A percentile compares a stretch with the other conserved stretches of the same genome.
phyloP scores from a whole-genome alignment of 2,797 vertebrate genomes.

The Hydrophis major region DNA sequence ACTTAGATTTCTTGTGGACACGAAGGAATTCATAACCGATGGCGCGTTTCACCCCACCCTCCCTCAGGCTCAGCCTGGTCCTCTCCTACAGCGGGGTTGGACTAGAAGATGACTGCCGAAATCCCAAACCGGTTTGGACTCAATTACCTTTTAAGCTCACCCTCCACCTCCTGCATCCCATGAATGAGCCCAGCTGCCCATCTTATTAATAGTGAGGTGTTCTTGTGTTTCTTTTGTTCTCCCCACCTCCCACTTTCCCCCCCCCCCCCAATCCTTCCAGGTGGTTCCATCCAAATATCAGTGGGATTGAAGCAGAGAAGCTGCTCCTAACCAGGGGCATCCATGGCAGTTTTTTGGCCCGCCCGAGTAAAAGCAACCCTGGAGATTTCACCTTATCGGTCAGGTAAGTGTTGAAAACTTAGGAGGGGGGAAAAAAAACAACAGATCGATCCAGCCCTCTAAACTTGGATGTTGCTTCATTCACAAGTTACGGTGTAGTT shows the following conservation, averaged over 20 bases:
- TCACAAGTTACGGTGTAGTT: neutral
- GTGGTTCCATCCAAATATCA: slow-evolving; percentile 92
- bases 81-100: too few relatives aligned
- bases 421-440: neutral
- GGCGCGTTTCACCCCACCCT: neutral
- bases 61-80: neutral
- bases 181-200: neutral
- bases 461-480: neutral
- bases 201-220: neutral
- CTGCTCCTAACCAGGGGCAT: slow-evolving; percentile 84
- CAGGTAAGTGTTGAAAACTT: slow-evolving; percentile 66
- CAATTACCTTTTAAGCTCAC: neutral
- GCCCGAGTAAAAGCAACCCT: slow-evolving; percentile 90
- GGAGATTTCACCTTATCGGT: slow-evolving; percentile 90
- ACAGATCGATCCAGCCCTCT: neutral
- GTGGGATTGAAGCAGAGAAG: slow-evolving; percentile 84
- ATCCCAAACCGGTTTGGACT: neutral
- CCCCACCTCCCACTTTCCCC: accelerated
- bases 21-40: neutral
- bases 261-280: slow-evolving; percentile 26
- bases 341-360: slow-evolving; percentile 87
- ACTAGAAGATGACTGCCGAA: neutral
- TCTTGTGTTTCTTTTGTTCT: accelerated
- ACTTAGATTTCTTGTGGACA: neutral
- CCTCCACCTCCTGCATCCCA: accelerated